Evolutionary conservation across 2,113 vertebrate species (phyloP).

Genomic region (Spea multiplicata): DNA sequence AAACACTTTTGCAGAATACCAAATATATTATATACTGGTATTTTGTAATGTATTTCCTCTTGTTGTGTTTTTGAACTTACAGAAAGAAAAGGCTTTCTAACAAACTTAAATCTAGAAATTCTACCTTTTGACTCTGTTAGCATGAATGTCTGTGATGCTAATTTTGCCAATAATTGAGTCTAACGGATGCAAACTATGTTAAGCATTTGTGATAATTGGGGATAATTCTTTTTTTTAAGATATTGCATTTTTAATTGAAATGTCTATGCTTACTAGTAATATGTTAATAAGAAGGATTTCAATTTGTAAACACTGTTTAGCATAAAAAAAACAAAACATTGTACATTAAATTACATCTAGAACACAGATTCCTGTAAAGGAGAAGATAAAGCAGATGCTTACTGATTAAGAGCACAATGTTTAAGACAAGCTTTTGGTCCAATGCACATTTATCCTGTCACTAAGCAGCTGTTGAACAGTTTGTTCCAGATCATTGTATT

Average conservation of each 20-base stretch:
- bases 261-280: conserved; percentile 49
- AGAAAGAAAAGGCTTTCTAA: no score
- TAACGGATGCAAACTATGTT: conserved; percentile 45
- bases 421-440: conserved; percentile 61
- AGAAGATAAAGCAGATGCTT: conserved; percentile 61
- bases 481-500: conserved; percentile 54
- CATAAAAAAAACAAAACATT: conserved; percentile 39
- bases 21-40: no score
- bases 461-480: conserved; percentile 59
- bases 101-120: no score
- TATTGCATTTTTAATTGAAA: conserved; percentile 54
- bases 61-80: no score
- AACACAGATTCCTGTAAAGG: conserved; percentile 51
- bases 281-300: conserved; percentile 56
- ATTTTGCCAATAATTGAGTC: conserved; percentile 53
- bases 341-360: conserved; percentile 52
- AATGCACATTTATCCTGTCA: conserved; percentile 59
- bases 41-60: no score
- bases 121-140: not conserved
- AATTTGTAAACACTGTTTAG: conserved; percentile 58
- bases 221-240: conserved; percentile 42
- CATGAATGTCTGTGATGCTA: conserved; percentile 36
- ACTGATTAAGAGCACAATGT: conserved; percentile 58
- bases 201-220: conserved; percentile 42
- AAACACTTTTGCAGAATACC: no score